Evolutionary conservation across 1,140 invertebrate genomes (phyloP), one percentile per base, ranked within the genome.

Genomic region (Penaeus indicus): DNA sequence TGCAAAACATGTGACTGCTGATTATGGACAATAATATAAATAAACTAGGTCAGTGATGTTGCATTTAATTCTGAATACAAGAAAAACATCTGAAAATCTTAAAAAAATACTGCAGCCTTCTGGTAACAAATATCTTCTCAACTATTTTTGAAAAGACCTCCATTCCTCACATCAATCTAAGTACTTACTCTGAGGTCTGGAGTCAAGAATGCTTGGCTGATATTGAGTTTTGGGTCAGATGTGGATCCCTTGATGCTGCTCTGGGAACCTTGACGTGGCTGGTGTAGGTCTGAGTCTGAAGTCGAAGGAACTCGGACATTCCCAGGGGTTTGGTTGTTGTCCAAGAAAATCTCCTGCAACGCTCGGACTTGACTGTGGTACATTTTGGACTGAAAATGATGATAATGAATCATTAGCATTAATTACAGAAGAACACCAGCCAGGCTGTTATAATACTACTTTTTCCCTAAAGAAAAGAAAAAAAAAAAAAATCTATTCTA

Each of bases 281-380:
- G 27, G n/a, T 83, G 54, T 69, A 83, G 38, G 69, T 79, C 75
- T n/a, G 62, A 67, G 16, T 60, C 38, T 25, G 77, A 69, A n/a
- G 64, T 27, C 21, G 85, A 78, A 72, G 84, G 86, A 47, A 32
- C 27, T 13, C 19, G 47, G 1, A 38, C 62, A 27, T 16, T 25
- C 18, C 16, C 42, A 18, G 85, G 54, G n/a, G 25, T 82, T 7
- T n/a, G 11, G 42, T 54, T 79, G 38, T 83, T 84, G 72, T 77
- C 77, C 38, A 80, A 63, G 27, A 90, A 75, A 1, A 90, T 81
- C 38, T 90, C 83, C 77, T 90, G 75, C 47, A 91, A 83, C 38
- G 85, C 88, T 75, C 81, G 72, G 42, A 90, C 88, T 83, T 91
- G 90, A 16, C 63, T 88, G 19, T 88, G 60, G 77, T 85, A 89